phyloP scores from a whole-genome alignment of 2,113 vertebrate species.

The Varanus salvator region DNA sequence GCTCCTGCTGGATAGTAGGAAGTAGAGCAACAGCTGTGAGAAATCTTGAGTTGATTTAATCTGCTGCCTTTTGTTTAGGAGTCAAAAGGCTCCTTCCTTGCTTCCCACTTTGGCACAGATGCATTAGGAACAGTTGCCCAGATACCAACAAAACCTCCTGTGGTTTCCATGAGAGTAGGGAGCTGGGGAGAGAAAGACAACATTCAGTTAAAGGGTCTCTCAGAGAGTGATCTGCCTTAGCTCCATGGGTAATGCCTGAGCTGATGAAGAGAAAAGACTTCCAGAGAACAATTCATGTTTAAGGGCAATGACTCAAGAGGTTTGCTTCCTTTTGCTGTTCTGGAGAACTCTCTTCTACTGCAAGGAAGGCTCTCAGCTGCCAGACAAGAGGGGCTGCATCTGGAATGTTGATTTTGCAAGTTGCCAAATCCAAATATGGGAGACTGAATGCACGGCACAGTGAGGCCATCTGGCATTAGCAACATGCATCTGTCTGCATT shows the following conservation, averaged over 20 bases:
- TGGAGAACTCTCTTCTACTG: slow-evolving; percentile 6
- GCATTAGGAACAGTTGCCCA: slow-evolving; percentile 74
- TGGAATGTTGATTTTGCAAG: not conserved
- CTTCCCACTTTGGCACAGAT: slow-evolving; percentile 61
- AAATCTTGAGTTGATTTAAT: slow-evolving; percentile 50
- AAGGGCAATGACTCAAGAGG: slow-evolving; percentile 34
- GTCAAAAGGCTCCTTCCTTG: slow-evolving; percentile 66
- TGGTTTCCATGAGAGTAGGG: slow-evolving; percentile 44
- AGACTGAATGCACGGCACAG: not conserved
- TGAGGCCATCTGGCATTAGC: not conserved
- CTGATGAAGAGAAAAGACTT: not conserved
- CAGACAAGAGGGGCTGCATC: not conserved
- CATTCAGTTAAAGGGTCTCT: slow-evolving; percentile 41
- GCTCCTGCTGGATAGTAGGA: slow-evolving; percentile 37
- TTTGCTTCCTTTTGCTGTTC: not conserved
- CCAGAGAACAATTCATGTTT: not conserved
- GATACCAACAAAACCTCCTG: slow-evolving; percentile 69
- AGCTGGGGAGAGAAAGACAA: slow-evolving; percentile 31
- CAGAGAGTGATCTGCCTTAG: slow-evolving; percentile 35
- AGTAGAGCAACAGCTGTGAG: slow-evolving; percentile 38
- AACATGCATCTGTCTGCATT: not conserved
- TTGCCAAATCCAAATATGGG: not conserved
- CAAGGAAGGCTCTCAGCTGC: accelerated
- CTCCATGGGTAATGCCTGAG: slow-evolving; percentile 1
- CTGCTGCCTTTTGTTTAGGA: slow-evolving; percentile 65